Conservation (phyloP, 2,888 invertebrate genomes). For the Thysanoteuthis rhombus region DNA sequence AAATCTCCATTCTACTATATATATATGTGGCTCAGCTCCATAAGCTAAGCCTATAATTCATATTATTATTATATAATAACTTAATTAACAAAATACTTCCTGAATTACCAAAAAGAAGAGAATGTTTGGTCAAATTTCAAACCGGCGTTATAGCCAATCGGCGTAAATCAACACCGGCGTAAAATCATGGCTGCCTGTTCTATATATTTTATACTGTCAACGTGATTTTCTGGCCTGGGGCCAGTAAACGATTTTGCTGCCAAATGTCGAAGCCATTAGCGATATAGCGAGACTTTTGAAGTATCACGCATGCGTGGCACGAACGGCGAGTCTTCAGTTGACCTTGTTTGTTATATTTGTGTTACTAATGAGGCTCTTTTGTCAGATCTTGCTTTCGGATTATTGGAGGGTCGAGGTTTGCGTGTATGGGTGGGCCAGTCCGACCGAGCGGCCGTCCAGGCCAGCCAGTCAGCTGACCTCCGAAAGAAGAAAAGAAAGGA, state of each 20-base stretch:
- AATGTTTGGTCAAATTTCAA: too few species aligned
- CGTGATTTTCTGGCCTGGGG: background rate
- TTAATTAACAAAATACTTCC: too few species aligned
- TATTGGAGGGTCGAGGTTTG: background rate
- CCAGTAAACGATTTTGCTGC: slow-evolving; percentile 12
- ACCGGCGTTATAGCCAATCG: too few species aligned
- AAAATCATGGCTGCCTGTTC: too few species aligned
- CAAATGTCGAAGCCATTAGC: background rate
- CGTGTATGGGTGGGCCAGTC: background rate
- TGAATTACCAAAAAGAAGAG: too few species aligned
- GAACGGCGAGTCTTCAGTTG: background rate
- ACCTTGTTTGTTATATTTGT: background rate
- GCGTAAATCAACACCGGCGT: too few species aligned
- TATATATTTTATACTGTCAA: background rate
- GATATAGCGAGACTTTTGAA: background rate
- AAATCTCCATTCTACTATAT: too few species aligned
- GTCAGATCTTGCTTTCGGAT: background rate
- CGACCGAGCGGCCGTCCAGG: background rate
- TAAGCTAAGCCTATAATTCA: too few species aligned
- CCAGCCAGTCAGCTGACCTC: too few species aligned
- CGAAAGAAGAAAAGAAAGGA: background rate
- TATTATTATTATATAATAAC: too few species aligned
- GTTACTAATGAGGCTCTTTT: slow-evolving; percentile 12
- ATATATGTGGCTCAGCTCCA: too few species aligned
- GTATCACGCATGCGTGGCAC: background rate